Conservation (phyloP, 2,888 invertebrate species). For the Caenorhabditis auriculariae region DNA sequence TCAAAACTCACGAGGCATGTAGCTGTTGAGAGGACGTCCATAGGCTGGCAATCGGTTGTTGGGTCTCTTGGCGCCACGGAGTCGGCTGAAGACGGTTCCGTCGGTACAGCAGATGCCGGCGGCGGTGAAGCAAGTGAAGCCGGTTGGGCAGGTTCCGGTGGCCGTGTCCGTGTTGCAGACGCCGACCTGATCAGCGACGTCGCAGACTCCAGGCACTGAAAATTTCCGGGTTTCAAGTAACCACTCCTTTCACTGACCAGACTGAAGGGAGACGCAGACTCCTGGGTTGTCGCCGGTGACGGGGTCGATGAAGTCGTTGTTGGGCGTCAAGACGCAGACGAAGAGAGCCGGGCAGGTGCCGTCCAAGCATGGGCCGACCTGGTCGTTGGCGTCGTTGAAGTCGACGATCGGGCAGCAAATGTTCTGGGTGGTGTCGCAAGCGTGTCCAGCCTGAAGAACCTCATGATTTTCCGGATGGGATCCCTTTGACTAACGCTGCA, state of each 20-base stretch:
- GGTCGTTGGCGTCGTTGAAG: constrained; percentile 14
- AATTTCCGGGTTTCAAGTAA: not conserved
- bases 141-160: constrained; percentile 43
- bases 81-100: constrained; percentile 24
- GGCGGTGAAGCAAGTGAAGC: constrained; percentile 38
- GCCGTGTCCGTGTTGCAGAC: constrained; percentile 39
- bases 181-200: constrained; percentile 30
- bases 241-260: constrained; percentile 23
- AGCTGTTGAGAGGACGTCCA: constrained; percentile 38
- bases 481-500: too few relatives aligned
- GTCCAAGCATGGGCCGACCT: constrained; percentile 44
- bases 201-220: constrained; percentile 46
- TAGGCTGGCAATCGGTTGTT: constrained; percentile 22
- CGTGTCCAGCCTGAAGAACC: constrained; percentile 41
- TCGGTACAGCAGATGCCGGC: constrained; percentile 39
- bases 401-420: constrained; percentile 48
- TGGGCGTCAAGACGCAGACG: constrained; percentile 35
- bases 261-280: constrained; percentile 39
- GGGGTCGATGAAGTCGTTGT: constrained; percentile 17
- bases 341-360: constrained; percentile 48
- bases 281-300: constrained; percentile 31
- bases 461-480: not conserved
- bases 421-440: constrained; percentile 40
- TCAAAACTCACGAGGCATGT: constrained; percentile 44
- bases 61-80: constrained; percentile 19